These are phyloP conservation scores for Elegia similella DNA, from an alignment of 2,888 invertebrate species.

Conservation along the genomic window DNA sequence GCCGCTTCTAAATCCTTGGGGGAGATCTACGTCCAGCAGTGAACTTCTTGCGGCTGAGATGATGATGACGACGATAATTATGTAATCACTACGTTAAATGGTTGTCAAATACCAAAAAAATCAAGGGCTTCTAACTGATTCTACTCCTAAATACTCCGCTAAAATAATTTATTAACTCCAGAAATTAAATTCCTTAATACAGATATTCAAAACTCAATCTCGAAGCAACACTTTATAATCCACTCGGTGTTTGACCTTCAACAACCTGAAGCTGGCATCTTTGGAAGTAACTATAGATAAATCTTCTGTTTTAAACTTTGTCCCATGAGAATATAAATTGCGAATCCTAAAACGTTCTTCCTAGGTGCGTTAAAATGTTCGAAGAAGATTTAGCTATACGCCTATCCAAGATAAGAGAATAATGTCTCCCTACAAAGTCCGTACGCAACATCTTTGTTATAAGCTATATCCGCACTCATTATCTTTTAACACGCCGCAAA, in stretches of 20 bases:
- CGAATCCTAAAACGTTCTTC: constrained; percentile 53
- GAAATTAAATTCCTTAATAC: neutral
- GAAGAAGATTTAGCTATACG: constrained; percentile 48
- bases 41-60: too few species aligned
- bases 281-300: constrained; percentile 56
- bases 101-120: neutral
- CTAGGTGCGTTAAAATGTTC: constrained; percentile 63
- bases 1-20: too few species aligned
- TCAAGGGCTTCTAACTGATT: neutral
- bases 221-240: constrained; percentile 50
- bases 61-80: too few species aligned
- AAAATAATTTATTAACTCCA: neutral
- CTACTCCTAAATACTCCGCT: neutral
- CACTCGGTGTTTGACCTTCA: constrained; percentile 53
- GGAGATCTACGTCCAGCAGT: too few species aligned
- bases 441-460: constrained; percentile 68
- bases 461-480: constrained; percentile 67
- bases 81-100: neutral
- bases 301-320: constrained; percentile 63
- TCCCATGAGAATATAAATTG: constrained; percentile 63
- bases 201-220: constrained; percentile 49
- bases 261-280: constrained; percentile 51
- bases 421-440: constrained; percentile 60
- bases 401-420: constrained; percentile 61
- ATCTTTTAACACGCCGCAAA: constrained; percentile 73